Conservation (phyloP, 2,797 vertebrate species). For the Lagorchestes hirsutus region DNA sequence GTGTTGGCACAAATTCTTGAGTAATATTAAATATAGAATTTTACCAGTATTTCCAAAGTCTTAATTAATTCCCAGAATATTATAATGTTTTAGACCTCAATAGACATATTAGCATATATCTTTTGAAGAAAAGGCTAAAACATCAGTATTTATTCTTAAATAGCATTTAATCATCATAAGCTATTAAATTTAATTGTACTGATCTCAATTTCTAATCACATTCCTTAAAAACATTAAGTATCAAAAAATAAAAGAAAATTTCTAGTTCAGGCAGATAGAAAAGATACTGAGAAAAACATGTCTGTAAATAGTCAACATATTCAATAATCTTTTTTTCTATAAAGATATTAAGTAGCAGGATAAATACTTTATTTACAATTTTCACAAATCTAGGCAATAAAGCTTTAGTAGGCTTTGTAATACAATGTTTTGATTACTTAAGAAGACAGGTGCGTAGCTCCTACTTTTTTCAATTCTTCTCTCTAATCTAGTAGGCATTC, state of each 20-base stretch:
- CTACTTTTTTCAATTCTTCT: background rate
- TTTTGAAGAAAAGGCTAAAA: conserved; percentile 42
- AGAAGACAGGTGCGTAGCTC: conserved; percentile 37
- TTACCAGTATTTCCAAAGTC: background rate
- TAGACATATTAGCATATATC: conserved; percentile 40
- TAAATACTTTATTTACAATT: conserved; percentile 65
- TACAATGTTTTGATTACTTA: conserved; percentile 39
- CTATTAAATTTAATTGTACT: conserved; percentile 64
- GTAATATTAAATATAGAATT: fast-evolving
- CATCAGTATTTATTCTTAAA: conserved; percentile 40
- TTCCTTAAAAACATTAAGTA: background rate
- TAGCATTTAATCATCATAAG: background rate
- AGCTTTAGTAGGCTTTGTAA: conserved; percentile 61
- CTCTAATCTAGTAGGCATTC: background rate
- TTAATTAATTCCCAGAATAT: fast-evolving
- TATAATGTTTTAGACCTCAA: background rate
- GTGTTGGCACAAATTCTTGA: background rate
- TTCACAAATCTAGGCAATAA: conserved; percentile 48
- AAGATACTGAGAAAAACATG: conserved; percentile 61
- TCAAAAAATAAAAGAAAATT: background rate
- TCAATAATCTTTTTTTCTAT: conserved; percentile 60
- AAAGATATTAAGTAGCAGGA: conserved; percentile 58
- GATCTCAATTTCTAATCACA: conserved; percentile 35
- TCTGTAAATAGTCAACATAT: conserved; percentile 63
- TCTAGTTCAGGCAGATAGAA: conserved; percentile 68